These are phyloP conservation scores for Lutjanus erythropterus DNA, from an alignment of 2,113 vertebrate species.

Conservation along the genomic window DNA sequence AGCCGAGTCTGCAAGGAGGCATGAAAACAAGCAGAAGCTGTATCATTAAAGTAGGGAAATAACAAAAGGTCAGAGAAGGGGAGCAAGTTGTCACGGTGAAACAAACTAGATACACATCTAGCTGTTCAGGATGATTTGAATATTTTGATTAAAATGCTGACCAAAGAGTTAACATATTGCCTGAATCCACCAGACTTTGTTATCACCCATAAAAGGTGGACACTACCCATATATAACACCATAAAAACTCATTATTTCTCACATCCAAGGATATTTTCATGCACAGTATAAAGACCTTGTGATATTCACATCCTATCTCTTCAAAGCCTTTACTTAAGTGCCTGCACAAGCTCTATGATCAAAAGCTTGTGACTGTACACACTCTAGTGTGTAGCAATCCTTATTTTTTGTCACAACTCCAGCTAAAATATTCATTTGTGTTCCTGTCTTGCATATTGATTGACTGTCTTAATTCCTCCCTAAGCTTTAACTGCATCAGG, in stretches of 20 bases:
- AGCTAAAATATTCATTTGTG: slow-evolving; percentile 20
- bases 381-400: background rate
- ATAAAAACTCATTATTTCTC: background rate
- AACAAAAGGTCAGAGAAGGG: background rate
- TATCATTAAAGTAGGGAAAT: slow-evolving; percentile 25
- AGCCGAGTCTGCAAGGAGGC: slow-evolving; percentile 17
- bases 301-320: background rate
- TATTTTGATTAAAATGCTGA: background rate
- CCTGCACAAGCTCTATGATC: background rate
- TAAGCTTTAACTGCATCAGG: slow-evolving; percentile 31
- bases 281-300: background rate
- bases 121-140: background rate
- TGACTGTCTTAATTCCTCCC: slow-evolving; percentile 14
- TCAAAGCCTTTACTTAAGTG: background rate
- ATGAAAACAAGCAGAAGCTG: slow-evolving; percentile 41
- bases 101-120: background rate
- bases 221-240: background rate
- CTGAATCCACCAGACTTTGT: background rate
- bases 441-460: slow-evolving; percentile 23
- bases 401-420: background rate
- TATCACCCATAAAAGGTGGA: background rate
- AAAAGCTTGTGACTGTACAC: background rate
- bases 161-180: no score
- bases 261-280: background rate
- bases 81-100: background rate